Evolutionary conservation across 2,888 invertebrate species (phyloP).

Genomic region (Troides oblongomaculatus): DNA sequence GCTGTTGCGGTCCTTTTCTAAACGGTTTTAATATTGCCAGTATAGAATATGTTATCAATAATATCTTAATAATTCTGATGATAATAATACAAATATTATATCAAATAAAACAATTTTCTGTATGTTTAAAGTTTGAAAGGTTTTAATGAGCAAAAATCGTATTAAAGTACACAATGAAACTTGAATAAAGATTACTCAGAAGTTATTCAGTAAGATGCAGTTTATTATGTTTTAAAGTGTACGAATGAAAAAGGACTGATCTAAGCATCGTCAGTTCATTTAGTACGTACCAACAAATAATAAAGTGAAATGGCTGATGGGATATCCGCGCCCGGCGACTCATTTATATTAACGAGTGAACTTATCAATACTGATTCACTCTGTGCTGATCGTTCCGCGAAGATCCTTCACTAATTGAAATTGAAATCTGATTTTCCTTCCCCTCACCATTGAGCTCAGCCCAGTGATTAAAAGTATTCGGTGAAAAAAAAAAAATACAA

Average conservation of each 20-base stretch:
- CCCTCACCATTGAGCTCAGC: constrained; percentile 55
- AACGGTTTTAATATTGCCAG: no score
- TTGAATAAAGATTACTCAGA: no score
- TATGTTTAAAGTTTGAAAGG: neutral
- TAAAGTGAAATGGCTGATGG: constrained; percentile 18
- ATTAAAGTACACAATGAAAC: neutral
- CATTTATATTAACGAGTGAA: constrained; percentile 73
- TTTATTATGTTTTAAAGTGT: neutral
- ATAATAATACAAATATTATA: no score
- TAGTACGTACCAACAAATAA: constrained; percentile 13
- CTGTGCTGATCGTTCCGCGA: constrained; percentile 65
- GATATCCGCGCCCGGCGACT: constrained; percentile 46
- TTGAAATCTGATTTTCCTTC: constrained; percentile 78
- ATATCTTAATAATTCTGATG: no score
- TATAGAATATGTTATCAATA: no score
- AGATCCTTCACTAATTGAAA: constrained; percentile 78
- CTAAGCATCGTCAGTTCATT: neutral
- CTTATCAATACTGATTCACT: constrained; percentile 77
- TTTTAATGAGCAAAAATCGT: neutral
- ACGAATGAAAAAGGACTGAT: neutral
- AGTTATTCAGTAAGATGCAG: no score
- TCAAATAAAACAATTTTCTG: no score
- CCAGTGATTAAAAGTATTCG: constrained; percentile 78
- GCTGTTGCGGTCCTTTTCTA: neutral
- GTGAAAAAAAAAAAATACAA: constrained; percentile 76